Base-by-base conservation (phyloP, 2,888 invertebrate genomes). In the Ophion ellenae region DNA sequence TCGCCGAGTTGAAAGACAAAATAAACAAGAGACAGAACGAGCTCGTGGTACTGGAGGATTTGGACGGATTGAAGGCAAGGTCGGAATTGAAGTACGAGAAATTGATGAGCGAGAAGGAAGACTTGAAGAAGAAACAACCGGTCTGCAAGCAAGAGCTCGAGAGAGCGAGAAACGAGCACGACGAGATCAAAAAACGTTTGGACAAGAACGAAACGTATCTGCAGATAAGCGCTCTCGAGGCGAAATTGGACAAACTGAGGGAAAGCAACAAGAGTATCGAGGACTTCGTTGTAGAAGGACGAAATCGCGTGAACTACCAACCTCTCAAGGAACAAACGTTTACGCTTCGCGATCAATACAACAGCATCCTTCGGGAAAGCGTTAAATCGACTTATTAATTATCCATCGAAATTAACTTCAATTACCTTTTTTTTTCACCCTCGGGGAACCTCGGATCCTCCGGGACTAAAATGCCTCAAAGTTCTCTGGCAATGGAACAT, bases 151-250 rank as follows among this genome's bases (percentile, higher is more conserved):
- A 95, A 84, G 95, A 95, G 2, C 94, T 96, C 0, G 88, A 94
- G 45, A 94, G 95, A 87, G 94, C 95, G 1, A 92, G 94, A n/a
- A 94, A 91, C 45, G 95, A 96, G 87, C 93, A 96, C 69, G 95
- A 95, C 40, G 95, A 95, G 86, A 91, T 96, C 17, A 95, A 96
- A 94, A 93, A 93, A 87, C 84, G 84, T 40, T 94, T 97, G 14
- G 95, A 96, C 84, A 96, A 96, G 53, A 97, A 97, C 91, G 97
- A 97, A 93, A 96, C 96, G 92, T 96, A 96, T 90, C 93, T 95
- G 1, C 96, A 97, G 93, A 94, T 97, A n/a, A 96, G 95, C 87
- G 95, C 95, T 70, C 92, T 97, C 87, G 97, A 97, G 92, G 96
- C 96, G 78, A 96, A 97, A 91, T 94, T 97, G 89, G 95, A 96